Evolutionary conservation across 53 echinoderm and acorn worm genomes (phyloP).

Genomic region (Holothuria scabra): DNA sequence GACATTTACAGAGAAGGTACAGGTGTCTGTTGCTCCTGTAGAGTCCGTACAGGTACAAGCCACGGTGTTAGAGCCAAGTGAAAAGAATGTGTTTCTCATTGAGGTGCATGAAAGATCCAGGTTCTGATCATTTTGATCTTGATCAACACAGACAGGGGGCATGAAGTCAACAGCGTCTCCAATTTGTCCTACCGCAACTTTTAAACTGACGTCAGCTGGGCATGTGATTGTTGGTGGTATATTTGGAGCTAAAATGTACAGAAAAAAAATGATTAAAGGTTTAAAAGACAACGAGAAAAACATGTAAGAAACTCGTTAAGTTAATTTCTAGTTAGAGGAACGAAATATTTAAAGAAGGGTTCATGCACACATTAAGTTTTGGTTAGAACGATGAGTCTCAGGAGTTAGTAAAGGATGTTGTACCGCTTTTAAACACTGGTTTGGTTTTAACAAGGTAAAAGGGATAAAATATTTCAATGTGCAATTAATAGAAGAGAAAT

Average conservation of each 20-base stretch:
- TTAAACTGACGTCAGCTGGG: not conserved
- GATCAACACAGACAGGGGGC: constrained; percentile 10
- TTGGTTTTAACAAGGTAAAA: too few relatives aligned
- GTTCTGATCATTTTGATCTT: not conserved
- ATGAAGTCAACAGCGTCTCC: not conserved
- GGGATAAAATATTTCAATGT: too few relatives aligned
- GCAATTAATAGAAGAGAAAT: too few relatives aligned
- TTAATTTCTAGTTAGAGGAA: too few relatives aligned
- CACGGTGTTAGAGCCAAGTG: not conserved
- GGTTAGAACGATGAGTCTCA: too few relatives aligned
- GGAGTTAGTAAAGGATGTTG: too few relatives aligned
- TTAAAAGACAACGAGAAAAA: too few relatives aligned
- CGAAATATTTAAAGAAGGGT: too few relatives aligned
- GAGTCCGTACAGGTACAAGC: not conserved
- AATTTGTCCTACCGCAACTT: not conserved
- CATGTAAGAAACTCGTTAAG: too few relatives aligned
- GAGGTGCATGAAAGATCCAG: not conserved
- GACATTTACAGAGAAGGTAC: not conserved
- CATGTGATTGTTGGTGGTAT: not conserved
- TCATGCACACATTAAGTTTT: too few relatives aligned
- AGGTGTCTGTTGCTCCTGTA: not conserved
- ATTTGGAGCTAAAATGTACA: not conserved
- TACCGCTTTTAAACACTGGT: too few relatives aligned
- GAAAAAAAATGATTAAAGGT: too few relatives aligned
- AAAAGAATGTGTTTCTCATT: not conserved